These are phyloP conservation scores for Panagrolaimus sp. DNA, from an alignment of 1,140 invertebrate genomes.

Conservation along the genomic window DNA sequence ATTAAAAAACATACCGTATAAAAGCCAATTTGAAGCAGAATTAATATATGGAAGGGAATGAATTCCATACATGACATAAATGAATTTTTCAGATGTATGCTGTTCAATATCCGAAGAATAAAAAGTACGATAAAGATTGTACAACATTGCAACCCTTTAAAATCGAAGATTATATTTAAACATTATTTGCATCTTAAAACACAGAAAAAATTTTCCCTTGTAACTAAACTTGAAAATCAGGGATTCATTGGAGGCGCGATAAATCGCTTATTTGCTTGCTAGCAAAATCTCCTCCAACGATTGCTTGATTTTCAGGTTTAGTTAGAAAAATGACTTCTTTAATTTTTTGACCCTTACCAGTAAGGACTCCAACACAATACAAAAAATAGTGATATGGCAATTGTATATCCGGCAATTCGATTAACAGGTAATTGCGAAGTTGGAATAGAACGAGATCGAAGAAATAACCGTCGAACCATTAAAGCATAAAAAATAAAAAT, in stretches of 20 bases:
- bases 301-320: no score
- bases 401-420: constrained; percentile 55
- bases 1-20: constrained; percentile 45
- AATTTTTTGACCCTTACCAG: constrained; percentile 33
- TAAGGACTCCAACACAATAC: constrained; percentile 54
- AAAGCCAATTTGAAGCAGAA: constrained; percentile 54
- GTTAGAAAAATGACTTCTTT: no score
- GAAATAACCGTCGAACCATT: constrained; percentile 47
- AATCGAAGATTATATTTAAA: no score
- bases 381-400: constrained; percentile 55
- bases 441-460: constrained; percentile 37
- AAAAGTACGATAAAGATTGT: constrained; percentile 34
- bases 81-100: constrained; percentile 38
- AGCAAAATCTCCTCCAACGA: no score
- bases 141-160: constrained; percentile 37
- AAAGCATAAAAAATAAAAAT: constrained; percentile 55
- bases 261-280: no score
- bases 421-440: constrained; percentile 42
- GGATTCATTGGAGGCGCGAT: no score
- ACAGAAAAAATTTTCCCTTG: no score
- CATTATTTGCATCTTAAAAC: background rate
- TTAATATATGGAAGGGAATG: constrained; percentile 58
- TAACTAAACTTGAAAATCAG: no score
- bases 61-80: constrained; percentile 55
- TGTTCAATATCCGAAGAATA: constrained; percentile 16